Evolutionary conservation across 1,140 invertebrate species (phyloP).

Genomic region (Goniozus legneri): DNA sequence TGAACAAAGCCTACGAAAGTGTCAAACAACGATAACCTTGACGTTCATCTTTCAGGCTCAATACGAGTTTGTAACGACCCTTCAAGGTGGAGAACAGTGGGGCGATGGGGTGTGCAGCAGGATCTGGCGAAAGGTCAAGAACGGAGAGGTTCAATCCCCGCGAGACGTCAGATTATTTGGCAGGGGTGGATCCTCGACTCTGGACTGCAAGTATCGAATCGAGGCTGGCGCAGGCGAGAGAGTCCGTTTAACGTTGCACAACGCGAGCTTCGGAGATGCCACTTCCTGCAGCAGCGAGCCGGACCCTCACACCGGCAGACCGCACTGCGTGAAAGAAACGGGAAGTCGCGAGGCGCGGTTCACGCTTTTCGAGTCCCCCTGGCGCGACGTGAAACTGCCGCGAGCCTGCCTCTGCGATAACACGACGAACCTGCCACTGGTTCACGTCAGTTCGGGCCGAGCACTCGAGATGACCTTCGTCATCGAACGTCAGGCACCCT

Average conservation of each 20-base stretch:
- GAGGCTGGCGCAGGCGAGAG: conserved; percentile 65
- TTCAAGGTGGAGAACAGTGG: conserved; percentile 68
- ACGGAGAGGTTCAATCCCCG: conserved; percentile 65
- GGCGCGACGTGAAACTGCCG: conserved; percentile 61
- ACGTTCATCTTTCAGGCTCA: conserved; percentile 41
- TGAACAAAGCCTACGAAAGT: too few relatives aligned
- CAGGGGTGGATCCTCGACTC: conserved; percentile 66
- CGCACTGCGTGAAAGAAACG: conserved; percentile 55
- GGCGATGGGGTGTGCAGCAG: conserved; percentile 57
- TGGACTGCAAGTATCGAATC: conserved; percentile 74
- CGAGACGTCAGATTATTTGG: conserved; percentile 75
- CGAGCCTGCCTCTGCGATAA: conserved; percentile 71
- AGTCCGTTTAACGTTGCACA: conserved; percentile 65
- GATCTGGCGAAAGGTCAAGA: conserved; percentile 56
- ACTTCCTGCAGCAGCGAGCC: conserved; percentile 65
- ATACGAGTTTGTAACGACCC: conserved; percentile 83
- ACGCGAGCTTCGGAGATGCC: conserved; percentile 66
- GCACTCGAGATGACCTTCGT: conserved; percentile 63
- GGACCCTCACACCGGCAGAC: conserved; percentile 68
- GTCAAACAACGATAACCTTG: neutral
- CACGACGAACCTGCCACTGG: conserved; percentile 59
- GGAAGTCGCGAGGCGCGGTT: conserved; percentile 59
- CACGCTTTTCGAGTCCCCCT: conserved; percentile 63
- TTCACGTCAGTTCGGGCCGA: conserved; percentile 62
- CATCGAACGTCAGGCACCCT: conserved; percentile 62